These are phyloP conservation scores for Drosophila atripex DNA, from an alignment of 2,888 invertebrate species.

Conservation along the genomic window DNA sequence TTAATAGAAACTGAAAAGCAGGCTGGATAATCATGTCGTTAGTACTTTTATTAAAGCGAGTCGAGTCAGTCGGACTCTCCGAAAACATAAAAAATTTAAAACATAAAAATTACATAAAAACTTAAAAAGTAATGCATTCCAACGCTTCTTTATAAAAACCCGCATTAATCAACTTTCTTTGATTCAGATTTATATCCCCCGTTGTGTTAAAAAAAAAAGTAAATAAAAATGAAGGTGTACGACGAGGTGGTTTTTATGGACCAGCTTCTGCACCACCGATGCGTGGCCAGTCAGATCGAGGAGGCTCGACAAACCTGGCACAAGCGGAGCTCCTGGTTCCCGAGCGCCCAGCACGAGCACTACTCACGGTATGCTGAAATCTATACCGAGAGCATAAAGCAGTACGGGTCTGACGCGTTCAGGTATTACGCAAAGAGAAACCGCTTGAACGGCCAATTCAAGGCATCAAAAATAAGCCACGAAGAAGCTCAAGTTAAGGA, in stretches of 20 bases:
- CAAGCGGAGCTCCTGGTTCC: conserved; percentile 39
- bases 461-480: neutral
- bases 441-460: conserved; percentile 11
- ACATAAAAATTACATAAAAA: neutral
- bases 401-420: conserved; percentile 42
- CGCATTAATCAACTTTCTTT: neutral
- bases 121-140: neutral
- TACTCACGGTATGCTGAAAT: conserved; percentile 30
- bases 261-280: conserved; percentile 36
- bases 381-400: conserved; percentile 41
- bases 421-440: conserved; percentile 29
- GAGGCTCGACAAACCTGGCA: conserved; percentile 28
- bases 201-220: neutral
- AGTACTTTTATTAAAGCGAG: neutral
- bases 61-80: neutral
- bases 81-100: neutral
- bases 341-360: conserved; percentile 16
- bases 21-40: neutral
- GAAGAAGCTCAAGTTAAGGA: neutral
- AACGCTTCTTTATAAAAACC: neutral
- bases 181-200: neutral
- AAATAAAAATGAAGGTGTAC: conserved; percentile 4
- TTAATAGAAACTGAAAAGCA: neutral
- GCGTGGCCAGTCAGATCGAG: neutral
- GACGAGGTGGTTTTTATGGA: conserved; percentile 37